Evolutionary conservation across 1,140 invertebrate species (phyloP), one percentile per base, ranked within the genome.

Genomic region (Pseudomyrmex gracilis): DNA sequence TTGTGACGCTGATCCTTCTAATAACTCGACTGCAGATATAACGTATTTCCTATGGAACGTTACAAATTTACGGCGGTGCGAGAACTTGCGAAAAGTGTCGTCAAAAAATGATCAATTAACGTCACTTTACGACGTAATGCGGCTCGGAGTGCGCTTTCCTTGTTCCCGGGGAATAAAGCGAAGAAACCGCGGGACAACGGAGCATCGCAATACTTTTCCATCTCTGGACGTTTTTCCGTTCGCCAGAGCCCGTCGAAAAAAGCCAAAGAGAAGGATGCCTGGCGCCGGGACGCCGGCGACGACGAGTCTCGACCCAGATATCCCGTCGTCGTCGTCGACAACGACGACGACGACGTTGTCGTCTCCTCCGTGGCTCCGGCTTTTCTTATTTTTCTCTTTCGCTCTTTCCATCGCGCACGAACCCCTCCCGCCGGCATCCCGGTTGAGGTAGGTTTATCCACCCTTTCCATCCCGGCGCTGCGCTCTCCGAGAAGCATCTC

Each of bases 261-360:
- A 90, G 89, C 74, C 87, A 66, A 86, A 88, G 90, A 85, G 88
- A 90, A 90, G 90, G 93, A 93, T 89, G 91, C 85, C 92, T 92
- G 93, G 93, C 93, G 93, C 93, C 93, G 89, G 89, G 83, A 90
- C 90, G 90, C 83, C 91, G 93, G 93, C 93, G 93, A 92, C 93
- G 90, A 91, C 90, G 90, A 93, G 93, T 93, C 93, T 94, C 93
- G 92, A 93, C 92, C 93, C 90, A 93, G 92, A 93, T 93, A 92
- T 90, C 87, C 86, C 86, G 85, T 89, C 88, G 78, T 90, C 82
- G 83, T 89, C 85, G 86, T 74, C 68, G 83, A 60, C 67, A 66
- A 71, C 82, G 87, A 55, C 86, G 86, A 24, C 78, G 86, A 83
- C 89, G 85, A 71, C 77, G 45, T 85, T 86, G 89, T 90, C 86